These are phyloP conservation scores for Xenopus laevis DNA, from an alignment of 2,113 vertebrate genomes.

Conservation along the genomic window DNA sequence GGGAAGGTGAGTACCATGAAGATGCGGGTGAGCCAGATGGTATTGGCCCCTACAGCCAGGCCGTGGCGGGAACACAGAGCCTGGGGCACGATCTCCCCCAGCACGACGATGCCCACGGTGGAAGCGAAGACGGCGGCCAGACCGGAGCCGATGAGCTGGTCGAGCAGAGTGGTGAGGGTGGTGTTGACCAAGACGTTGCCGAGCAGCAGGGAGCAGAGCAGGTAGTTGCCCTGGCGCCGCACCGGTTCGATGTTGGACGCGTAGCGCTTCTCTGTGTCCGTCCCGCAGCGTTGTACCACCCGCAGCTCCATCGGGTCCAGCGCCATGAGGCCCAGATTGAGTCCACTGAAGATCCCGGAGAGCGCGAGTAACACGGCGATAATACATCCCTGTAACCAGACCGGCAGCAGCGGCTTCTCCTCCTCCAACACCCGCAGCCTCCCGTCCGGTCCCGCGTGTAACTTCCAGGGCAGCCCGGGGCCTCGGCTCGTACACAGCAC, in stretches of 20 bases:
- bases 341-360: conserved; percentile 93
- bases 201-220: conserved; percentile 88
- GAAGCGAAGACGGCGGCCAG: conserved; percentile 83
- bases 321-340: conserved; percentile 94
- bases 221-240: conserved; percentile 88
- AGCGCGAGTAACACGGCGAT: conserved; percentile 70
- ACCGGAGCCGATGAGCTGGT: conserved; percentile 86
- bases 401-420: conserved; percentile 72
- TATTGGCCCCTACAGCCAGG: conserved; percentile 89
- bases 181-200: conserved; percentile 96
- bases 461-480: conserved; percentile 66
- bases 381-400: conserved; percentile 82
- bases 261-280: conserved; percentile 80
- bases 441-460: conserved; percentile 69
- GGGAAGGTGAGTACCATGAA: conserved; percentile 96
- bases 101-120: conserved; percentile 90
- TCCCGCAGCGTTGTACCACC: conserved; percentile 94
- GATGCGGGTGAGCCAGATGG: conserved; percentile 82
- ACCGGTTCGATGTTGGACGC: conserved; percentile 90
- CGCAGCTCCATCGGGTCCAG: conserved; percentile 96
- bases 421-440: conserved; percentile 80
- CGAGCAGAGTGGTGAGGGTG: conserved; percentile 91
- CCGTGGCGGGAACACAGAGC: conserved; percentile 92
- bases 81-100: conserved; percentile 93
- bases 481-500: conserved; percentile 71